Base-by-base conservation (phyloP, 1,140 invertebrate species). In the Lepidotrigona ventralis region DNA sequence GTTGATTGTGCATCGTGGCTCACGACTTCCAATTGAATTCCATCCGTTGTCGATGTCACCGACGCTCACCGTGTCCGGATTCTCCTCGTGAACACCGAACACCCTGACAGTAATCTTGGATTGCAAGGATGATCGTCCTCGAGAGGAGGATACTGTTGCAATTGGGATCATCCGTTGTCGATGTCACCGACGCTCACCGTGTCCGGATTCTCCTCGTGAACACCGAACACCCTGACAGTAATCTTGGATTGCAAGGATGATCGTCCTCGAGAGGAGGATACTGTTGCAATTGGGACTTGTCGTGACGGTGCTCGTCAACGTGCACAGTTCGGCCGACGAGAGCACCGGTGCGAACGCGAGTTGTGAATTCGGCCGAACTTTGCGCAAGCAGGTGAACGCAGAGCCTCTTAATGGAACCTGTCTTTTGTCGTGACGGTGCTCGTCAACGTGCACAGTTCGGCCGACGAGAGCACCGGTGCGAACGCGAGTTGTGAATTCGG, bases 381-480 rank as follows among this genome's bases (percentile, higher is more conserved):
- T 90, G 11, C 85, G 93, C 3, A 94, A 94, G 69, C 94, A 94
- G 81, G 91, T 94, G 56, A 90, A 91, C 54, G 92, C 91, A 0
- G 88, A 91, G 72, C 91, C 93, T 6, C 74, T 94, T 0, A 90
- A 90, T 70, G 94, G 93, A 51, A 91, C 91, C 84, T 94, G 93
- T 73, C 81, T 94, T n/a, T 76, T 3, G 9, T n/a, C 9, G n/a
- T 77, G 51, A 69, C 69, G 21, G 29, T 81, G 51, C 1, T 87
- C 1, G 56, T 63, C 29, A 78, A 58, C 69, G 15, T 87, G 3
- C 60, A 46, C 12, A 56, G 21, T n/a, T 33, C 51, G 46, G 70
- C 79, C 17, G 63, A 75, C 5, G 72, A 78, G 1, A 53, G 12
- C 53, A 39, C 33, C 14, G 73, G 33, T 0, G 70, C 33, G 21